Evolutionary conservation across 2,113 vertebrate species (phyloP), one percentile per base, ranked within the genome.

Genomic region (Ariopsis seemanni): DNA sequence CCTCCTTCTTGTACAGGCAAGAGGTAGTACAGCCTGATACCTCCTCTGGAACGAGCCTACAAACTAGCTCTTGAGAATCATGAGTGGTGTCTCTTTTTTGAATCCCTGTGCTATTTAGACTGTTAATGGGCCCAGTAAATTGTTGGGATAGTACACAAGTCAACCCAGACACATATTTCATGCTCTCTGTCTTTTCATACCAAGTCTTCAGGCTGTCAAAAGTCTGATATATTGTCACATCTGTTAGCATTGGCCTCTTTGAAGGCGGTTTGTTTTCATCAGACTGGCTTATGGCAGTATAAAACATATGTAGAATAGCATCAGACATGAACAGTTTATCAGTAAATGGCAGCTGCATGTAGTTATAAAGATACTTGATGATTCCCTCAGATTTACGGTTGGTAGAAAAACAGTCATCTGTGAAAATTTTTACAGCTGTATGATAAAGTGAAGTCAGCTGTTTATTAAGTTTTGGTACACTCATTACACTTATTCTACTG

Each of bases 1-100:
- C 3, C 42, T 80, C 7, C 7, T 85, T 4, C 20, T 74, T 25
- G 30, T 87, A 88, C 22, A 88, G 55, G 52, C 65, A 89, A 52
- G 85, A 58, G 1, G 74, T 27, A 17, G 74, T 57, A 75, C 80
- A 90, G 77, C 2, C 5, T 3, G 60, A 22, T 62, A 62, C 7
- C 4, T 22, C 1, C 7, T 62, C 60, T 22, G 17, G 17, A 18
- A 62, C 20, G 4, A 62, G 4, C 18, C 20, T 62, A 62, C 60
- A 62, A 18, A 62, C 60, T 3, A 62, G 20, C 17, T 7, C 60
- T 4, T 62, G 17, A 62, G 60, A 62, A 62, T 20, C 3, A 22
- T 18, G 4, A 62, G 20, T 2, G 60, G 18, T 62, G 60, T 62
- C 60, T 62, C 60, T 62, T 62, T 62, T 62, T 62, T 62, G 17